Evolutionary conservation across 2,797 vertebrate species (phyloP), one percentile per base, ranked within the genome.

Genomic region (Poeciliopsis turneri): DNA sequence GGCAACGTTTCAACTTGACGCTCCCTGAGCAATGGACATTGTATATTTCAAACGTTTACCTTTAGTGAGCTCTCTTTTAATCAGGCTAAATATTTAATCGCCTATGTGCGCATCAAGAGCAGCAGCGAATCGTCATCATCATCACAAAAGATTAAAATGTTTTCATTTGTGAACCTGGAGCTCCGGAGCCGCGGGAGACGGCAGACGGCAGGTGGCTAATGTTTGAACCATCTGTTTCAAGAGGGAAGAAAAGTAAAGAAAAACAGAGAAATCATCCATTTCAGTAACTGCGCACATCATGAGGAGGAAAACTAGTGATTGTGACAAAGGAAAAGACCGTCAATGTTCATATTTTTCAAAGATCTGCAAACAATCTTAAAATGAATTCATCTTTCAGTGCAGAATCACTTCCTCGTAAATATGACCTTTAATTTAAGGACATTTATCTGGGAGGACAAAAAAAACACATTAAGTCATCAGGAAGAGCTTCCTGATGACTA

Each of bases 201-300:
- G 41, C 78, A 81, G 53, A 49, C 47, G 72, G 61, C 77, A 82
- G 78, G 78, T 75, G 51, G 61, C 61, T 82, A 64, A 82, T 76
- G 57, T 2, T 71, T 39, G 64, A 75, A 45, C 47, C 3, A 68
- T 30, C 20, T 18, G n/a, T 55, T 80, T 76, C 18, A 72, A 6
- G 47, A 51, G 7, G 2, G 45, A 2, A 3, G 11, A 74, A 16
- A 5, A 23, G 47, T 45, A 15, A 46, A 69, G 43, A 28, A 76
- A 57, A 12, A 53, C 43, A 7, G 45, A 53, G 47, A 45, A 75
- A 53, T 82, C 1, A 8, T 41, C 28, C 43, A 9, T 45, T 46
- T 66, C 43, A 64, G 61, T 74, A 45, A 66, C 23, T 64, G 28
- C 2, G 36, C 5, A 30, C 46, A 55, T 18, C 23, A 12, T 3